Conservation (phyloP, 2,888 invertebrate species). For the Ichneumoninae sp. region DNA sequence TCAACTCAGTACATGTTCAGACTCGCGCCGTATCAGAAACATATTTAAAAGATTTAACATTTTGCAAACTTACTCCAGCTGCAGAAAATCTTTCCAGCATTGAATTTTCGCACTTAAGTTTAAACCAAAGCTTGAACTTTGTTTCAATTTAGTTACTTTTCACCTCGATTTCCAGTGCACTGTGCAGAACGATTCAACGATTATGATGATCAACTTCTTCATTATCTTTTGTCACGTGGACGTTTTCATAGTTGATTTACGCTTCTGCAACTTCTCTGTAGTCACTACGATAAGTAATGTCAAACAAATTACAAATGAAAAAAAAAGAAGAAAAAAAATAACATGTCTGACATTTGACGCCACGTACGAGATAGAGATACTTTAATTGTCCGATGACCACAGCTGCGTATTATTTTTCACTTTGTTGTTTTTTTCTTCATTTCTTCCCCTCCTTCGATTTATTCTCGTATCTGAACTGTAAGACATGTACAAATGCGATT, state of each 20-base stretch:
- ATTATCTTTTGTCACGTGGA: neutral
- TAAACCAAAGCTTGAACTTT: neutral
- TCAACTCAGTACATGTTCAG: too few species aligned
- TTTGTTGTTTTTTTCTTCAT: constrained; percentile 37
- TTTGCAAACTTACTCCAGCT: too few species aligned
- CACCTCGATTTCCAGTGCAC: neutral
- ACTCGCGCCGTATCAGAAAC: too few species aligned
- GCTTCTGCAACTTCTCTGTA: neutral
- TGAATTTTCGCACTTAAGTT: too few species aligned
- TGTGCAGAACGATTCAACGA: neutral
- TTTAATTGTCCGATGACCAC: constrained; percentile 42
- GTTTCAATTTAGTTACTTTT: neutral
- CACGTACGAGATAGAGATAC: constrained; percentile 17
- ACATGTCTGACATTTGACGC: constrained; percentile 37
- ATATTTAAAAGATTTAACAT: neutral
- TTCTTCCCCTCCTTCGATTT: constrained; percentile 27
- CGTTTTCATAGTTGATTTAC: neutral
- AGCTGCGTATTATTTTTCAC: constrained; percentile 7
- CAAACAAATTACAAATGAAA: neutral
- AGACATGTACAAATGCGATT: constrained; percentile 43
- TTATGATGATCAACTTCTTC: neutral
- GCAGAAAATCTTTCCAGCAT: too few species aligned
- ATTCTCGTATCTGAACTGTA: constrained; percentile 16
- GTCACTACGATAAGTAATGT: neutral
- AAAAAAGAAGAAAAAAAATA: neutral